Base-by-base conservation (phyloP, 2,888 invertebrate genomes). In the Tetranychus truncatus region DNA sequence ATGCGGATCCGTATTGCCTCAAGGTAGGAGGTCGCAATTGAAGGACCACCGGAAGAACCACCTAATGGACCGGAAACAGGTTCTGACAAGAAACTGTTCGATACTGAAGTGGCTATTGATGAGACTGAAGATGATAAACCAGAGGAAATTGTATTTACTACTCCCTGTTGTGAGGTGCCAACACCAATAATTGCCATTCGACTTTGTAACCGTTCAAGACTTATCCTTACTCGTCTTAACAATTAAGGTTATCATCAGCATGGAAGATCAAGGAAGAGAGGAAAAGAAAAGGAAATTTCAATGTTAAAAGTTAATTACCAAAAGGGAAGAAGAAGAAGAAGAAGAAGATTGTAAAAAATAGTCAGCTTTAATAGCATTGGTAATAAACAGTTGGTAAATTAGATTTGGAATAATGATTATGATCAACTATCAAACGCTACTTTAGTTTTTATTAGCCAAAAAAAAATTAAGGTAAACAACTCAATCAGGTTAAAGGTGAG, bases 171-270 rank as follows among this genome's bases (percentile, higher is more conserved):
- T 8, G 46, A 20, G 7, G 9, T 20, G 5, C 21, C 44, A 15
- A 72, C 72, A n/a, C 46, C 72, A 20, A 72, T n/a, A 45, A 46
- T 20, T 18, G 20, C 21, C 45, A 72, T 45, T 34, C 72, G 72
- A 46, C 20, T 72, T 46, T 72, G 72, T 9, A 72, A 34, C 34
- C 72, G 34, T 46, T 72, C 72, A 20, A 72, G 45, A 44, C 46
- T 72, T 46, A 72, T 46, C 20, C 46, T 72, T 20, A 72, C 24
- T 44, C 72, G 72, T 69, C 69, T 69, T 6, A 21, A 55, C 55
- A 55, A 15, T 55, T 55, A 15, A 34, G 34, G 34, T 34, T 34
- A 34, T 34, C 34, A 34, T 34, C 34, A 34, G 34, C 34, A 34
- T 34, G 4, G 34, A 3, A 3, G 34, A 34, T 34, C 34, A 34